These are phyloP conservation scores for Gymnodraco acuticeps DNA, from an alignment of 2,797 vertebrate genomes.

Conservation along the genomic window DNA sequence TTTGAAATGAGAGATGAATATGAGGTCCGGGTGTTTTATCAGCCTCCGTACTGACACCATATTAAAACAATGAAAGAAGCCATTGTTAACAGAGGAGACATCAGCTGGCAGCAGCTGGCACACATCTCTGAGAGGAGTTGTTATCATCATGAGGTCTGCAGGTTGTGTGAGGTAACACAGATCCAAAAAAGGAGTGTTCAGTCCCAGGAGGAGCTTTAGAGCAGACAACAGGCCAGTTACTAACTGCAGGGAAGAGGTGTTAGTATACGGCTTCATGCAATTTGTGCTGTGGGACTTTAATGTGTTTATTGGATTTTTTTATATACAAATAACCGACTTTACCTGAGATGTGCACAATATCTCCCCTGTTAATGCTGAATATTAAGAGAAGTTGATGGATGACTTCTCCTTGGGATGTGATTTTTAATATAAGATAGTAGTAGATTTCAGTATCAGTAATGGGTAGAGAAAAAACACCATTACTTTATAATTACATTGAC, in stretches of 20 bases:
- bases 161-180: constrained; percentile 50
- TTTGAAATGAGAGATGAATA: constrained; percentile 24
- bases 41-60: constrained; percentile 3
- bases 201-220: constrained; percentile 52
- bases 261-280: constrained; percentile 24
- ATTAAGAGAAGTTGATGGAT: constrained; percentile 4
- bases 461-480: too few relatives aligned
- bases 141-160: constrained; percentile 12
- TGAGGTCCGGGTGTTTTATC: constrained; percentile 1
- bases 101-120: constrained; percentile 11
- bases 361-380: background rate
- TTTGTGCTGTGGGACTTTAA: background rate
- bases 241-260: constrained; percentile 23
- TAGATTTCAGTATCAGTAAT: constrained; percentile 10
- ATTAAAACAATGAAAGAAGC: constrained; percentile 24
- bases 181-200: constrained; percentile 53
- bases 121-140: background rate
- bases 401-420: background rate
- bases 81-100: constrained; percentile 5
- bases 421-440: background rate
- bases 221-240: constrained; percentile 29
- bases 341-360: background rate
- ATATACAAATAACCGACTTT: background rate
- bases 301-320: background rate
- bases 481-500: too few relatives aligned